Conservation (phyloP, 2,113 vertebrate genomes). For the Scalopus aquaticus region DNA sequence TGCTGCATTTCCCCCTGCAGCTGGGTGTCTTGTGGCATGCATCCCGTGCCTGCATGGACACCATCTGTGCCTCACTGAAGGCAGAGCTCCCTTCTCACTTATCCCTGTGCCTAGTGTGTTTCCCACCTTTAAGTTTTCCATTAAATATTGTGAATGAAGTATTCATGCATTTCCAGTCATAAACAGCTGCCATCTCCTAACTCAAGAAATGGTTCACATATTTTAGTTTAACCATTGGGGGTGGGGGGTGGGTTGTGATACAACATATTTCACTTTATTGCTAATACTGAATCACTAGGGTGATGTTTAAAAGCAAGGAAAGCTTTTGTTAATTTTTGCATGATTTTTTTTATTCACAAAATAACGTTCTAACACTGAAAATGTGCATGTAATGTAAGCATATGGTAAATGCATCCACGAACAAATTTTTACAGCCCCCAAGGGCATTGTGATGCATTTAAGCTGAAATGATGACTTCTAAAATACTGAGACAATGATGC, state of each 20-base stretch:
- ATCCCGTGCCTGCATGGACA: no score
- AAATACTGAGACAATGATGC: not conserved
- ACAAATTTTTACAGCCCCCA: not conserved
- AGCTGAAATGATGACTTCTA: not conserved
- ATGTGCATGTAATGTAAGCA: not conserved
- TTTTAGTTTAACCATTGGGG: not conserved
- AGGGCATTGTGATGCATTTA: not conserved
- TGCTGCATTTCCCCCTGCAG: not conserved
- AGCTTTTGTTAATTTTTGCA: not conserved
- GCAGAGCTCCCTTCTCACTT: fast-evolving
- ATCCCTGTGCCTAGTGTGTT: fast-evolving
- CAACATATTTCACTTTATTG: not conserved
- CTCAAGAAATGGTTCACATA: not conserved
- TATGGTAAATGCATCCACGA: not conserved
- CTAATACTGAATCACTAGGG: not conserved
- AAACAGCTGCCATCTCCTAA: not conserved
- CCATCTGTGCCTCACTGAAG: fast-evolving
- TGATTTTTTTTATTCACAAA: not conserved
- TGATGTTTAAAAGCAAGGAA: not conserved
- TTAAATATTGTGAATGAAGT: no score
- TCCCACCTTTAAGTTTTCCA: no score
- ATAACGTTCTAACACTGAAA: not conserved
- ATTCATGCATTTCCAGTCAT: not conserved
- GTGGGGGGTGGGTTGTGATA: not conserved
- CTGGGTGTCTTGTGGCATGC: no score